These are phyloP conservation scores for Volucella inflata DNA, from an alignment of 2,888 invertebrate species.

Conservation along the genomic window DNA sequence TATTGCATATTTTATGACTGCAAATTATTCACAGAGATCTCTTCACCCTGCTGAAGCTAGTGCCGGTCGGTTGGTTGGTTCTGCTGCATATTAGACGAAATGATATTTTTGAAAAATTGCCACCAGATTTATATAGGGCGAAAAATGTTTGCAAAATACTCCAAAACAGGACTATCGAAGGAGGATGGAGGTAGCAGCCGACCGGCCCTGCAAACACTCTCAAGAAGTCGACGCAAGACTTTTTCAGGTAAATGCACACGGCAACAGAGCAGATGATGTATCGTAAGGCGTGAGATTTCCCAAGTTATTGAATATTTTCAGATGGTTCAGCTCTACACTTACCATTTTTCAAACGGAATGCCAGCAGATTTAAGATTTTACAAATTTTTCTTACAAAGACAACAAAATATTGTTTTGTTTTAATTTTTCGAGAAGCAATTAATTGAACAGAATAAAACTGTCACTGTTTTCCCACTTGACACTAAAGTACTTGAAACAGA, in stretches of 20 bases:
- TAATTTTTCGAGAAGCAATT: too few relatives aligned
- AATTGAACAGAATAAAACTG: too few relatives aligned
- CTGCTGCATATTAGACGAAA: slow-evolving; percentile 60
- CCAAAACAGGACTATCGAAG: slow-evolving; percentile 3
- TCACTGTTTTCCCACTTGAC: too few relatives aligned
- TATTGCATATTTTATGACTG: slow-evolving; percentile 84
- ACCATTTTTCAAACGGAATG: slow-evolving; percentile 54
- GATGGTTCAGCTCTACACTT: slow-evolving; percentile 49
- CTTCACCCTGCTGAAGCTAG: slow-evolving; percentile 76
- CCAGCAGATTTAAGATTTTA: slow-evolving; percentile 25
- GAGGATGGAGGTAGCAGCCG: slow-evolving; percentile 43
- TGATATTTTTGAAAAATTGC: slow-evolving; percentile 75
- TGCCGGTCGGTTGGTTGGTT: slow-evolving; percentile 25
- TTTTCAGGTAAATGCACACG: slow-evolving; percentile 2
- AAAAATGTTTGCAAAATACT: slow-evolving; percentile 42
- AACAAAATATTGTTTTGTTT: background rate
- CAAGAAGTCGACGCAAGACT: background rate
- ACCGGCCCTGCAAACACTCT: slow-evolving; percentile 25
- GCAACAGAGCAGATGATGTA: slow-evolving; percentile 37
- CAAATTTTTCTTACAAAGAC: background rate
- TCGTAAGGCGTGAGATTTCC: slow-evolving; percentile 17
- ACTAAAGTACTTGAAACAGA: too few relatives aligned
- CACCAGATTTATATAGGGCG: slow-evolving; percentile 64
- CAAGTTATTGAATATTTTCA: slow-evolving; percentile 47
- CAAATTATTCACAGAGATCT: slow-evolving; percentile 83